Evolutionary conservation across 2,797 vertebrate genomes (phyloP).

Genomic region (Enteromius trimaculatus): DNA sequence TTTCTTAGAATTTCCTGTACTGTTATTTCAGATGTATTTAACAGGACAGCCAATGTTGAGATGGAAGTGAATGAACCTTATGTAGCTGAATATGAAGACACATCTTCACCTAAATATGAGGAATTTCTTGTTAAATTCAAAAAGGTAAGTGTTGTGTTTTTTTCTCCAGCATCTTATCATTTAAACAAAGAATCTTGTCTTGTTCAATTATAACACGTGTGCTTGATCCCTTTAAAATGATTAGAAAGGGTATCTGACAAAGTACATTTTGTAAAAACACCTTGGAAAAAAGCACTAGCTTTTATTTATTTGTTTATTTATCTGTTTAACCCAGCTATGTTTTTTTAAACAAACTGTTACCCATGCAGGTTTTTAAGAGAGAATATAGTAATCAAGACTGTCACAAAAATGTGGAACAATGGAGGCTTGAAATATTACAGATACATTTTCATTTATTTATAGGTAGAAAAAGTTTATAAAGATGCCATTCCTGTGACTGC

Average conservation of each 20-base stretch:
- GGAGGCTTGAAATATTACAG: neutral
- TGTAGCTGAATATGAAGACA: accelerated
- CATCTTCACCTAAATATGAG: neutral
- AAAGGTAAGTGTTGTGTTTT: conserved; percentile 34
- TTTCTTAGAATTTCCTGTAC: neutral
- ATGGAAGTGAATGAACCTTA: conserved; percentile 32
- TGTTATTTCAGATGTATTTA: conserved; percentile 50
- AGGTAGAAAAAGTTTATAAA: conserved; percentile 23
- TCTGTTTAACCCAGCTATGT: too few relatives aligned
- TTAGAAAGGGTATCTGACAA: neutral
- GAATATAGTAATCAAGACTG: neutral
- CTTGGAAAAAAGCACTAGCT: neutral
- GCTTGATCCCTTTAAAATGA: neutral
- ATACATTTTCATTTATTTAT: conserved; percentile 37
- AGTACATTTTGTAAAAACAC: neutral
- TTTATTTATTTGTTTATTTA: neutral
- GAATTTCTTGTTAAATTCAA: conserved; percentile 6
- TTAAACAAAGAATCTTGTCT: too few relatives aligned
- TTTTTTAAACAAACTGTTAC: too few relatives aligned
- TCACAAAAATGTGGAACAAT: neutral
- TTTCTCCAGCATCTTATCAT: too few relatives aligned
- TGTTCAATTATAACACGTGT: too few relatives aligned
- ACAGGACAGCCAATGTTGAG: neutral
- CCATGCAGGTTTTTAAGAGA: neutral
- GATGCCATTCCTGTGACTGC: too few relatives aligned